Conservation (phyloP, 1,140 invertebrate species). For the Cydia amplana region DNA sequence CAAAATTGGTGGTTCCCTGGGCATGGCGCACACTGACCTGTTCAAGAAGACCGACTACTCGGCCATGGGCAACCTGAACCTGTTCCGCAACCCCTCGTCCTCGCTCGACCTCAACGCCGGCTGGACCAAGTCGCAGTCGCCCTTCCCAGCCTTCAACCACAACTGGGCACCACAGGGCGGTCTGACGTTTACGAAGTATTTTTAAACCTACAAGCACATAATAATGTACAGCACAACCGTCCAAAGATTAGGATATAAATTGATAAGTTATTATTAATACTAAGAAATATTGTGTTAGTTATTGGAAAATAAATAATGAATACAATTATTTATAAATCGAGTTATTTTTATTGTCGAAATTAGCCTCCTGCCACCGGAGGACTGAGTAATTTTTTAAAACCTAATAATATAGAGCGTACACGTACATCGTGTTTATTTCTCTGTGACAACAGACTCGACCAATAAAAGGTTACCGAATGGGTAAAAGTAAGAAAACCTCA, state of each 20-base stretch:
- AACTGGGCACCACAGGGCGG: slow-evolving; percentile 5
- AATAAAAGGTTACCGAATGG: too few relatives aligned
- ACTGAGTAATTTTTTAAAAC: too few relatives aligned
- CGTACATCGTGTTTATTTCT: too few relatives aligned
- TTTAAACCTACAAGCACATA: background rate
- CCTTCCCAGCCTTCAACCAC: slow-evolving; percentile 35
- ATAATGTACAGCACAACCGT: background rate
- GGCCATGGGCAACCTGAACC: slow-evolving; percentile 59
- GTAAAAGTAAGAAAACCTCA: too few relatives aligned
- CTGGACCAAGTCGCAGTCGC: slow-evolving; percentile 46
- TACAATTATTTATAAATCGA: too few relatives aligned
- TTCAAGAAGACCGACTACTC: slow-evolving; percentile 55
- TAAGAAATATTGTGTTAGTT: too few relatives aligned
- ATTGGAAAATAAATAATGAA: too few relatives aligned
- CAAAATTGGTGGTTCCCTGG: slow-evolving; percentile 52
- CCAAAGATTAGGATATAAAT: background rate
- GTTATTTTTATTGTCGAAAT: too few relatives aligned
- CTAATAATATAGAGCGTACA: too few relatives aligned
- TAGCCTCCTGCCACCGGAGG: too few relatives aligned
- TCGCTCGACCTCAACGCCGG: slow-evolving; percentile 60
- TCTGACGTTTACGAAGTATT: background rate
- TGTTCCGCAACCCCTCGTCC: slow-evolving; percentile 48
- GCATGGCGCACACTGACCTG: slow-evolving; percentile 48
- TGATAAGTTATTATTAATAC: background rate
- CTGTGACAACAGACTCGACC: too few relatives aligned